Conservation (phyloP, 2,797 vertebrate species). For the Galagoides demidoff region DNA sequence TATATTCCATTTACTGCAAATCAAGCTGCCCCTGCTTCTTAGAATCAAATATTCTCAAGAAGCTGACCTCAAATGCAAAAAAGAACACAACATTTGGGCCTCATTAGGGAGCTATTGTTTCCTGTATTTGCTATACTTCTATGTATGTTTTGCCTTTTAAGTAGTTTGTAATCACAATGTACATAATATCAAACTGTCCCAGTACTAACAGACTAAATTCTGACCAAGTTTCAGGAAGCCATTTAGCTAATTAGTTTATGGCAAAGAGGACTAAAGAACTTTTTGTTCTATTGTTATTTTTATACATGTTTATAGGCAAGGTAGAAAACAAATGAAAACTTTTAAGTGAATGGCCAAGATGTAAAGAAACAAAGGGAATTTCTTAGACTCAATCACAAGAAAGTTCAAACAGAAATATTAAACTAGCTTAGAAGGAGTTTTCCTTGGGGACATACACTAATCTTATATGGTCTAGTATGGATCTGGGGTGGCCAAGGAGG, state of each 20-base stretch:
- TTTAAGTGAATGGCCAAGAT: conserved; percentile 37
- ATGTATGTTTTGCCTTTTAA: conserved; percentile 66
- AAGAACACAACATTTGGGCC: conserved; percentile 53
- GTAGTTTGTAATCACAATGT: conserved; percentile 58
- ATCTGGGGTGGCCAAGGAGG: conserved; percentile 44
- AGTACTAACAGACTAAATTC: conserved; percentile 41
- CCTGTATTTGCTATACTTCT: conserved; percentile 54
- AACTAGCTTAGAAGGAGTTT: conserved; percentile 33
- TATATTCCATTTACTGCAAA: conserved; percentile 45
- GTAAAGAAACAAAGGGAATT: conserved; percentile 31
- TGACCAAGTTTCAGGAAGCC: conserved; percentile 32
- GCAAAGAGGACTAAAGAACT: conserved; percentile 40
- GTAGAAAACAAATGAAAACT: conserved; percentile 60
- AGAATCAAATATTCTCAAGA: conserved; percentile 64
- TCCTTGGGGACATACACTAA: background rate
- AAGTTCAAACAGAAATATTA: conserved; percentile 54
- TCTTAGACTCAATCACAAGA: conserved; percentile 33
- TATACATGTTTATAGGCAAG: conserved; percentile 27
- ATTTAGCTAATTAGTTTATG: conserved; percentile 51
- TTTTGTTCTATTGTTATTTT: conserved; percentile 57
- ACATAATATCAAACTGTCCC: conserved; percentile 59
- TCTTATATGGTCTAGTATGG: background rate
- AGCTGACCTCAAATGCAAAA: conserved; percentile 54
- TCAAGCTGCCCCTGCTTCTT: conserved; percentile 48
- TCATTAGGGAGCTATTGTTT: conserved; percentile 68